A percentile compares a stretch with the other conserved stretches of the same genome.
Conservation (phyloP, 1,140 invertebrate genomes). For the Cotesia glomerata region DNA sequence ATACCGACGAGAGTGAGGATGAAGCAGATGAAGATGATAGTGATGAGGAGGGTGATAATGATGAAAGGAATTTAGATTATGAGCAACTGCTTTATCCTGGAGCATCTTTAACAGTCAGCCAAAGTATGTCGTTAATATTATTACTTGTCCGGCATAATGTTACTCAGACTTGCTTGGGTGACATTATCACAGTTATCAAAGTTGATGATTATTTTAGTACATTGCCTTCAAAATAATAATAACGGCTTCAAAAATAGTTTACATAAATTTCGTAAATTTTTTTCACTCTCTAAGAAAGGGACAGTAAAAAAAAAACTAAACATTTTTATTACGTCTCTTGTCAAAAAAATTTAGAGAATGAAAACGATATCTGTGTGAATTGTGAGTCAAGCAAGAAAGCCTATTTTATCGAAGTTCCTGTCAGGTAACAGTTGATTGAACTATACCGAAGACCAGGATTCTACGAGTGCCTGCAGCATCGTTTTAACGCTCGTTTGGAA, state of each 20-base stretch:
- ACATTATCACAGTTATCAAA: constrained; percentile 8
- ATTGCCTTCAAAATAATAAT: neutral
- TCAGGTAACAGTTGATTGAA: neutral
- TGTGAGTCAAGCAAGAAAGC: neutral
- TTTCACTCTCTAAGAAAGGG: neutral
- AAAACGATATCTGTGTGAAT: neutral
- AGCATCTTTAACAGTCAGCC: constrained; percentile 1
- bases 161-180: neutral
- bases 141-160: constrained; percentile 20
- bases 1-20: neutral
- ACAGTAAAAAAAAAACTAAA: neutral
- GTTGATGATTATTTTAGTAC: constrained; percentile 21
- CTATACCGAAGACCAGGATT: neutral
- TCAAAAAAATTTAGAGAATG: neutral
- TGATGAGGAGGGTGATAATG: neutral
- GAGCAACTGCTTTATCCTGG: neutral
- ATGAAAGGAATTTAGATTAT: neutral
- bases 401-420: neutral
- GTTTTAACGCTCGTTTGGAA: neutral
- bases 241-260: constrained; percentile 10
- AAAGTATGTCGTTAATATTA: constrained; percentile 21
- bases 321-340: constrained; percentile 13
- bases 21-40: too few relatives aligned
- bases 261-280: constrained; percentile 21
- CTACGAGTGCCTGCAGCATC: neutral